Conservation (phyloP, 2,888 invertebrate genomes). For the Deilephila porcellus region DNA sequence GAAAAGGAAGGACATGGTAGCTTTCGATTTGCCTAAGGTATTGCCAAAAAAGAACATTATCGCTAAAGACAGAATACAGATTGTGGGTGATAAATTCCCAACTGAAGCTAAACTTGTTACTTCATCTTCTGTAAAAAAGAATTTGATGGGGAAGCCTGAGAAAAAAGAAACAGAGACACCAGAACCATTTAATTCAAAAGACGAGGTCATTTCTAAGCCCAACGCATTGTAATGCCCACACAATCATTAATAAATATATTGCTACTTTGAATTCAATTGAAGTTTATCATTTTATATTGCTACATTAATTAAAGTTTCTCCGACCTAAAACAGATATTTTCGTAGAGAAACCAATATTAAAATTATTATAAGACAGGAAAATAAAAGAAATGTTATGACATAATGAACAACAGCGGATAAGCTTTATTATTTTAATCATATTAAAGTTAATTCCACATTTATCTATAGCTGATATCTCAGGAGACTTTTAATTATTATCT, state of each 20-base stretch:
- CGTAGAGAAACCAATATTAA: too few species aligned
- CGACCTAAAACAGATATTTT: too few species aligned
- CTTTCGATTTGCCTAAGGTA: slow-evolving; percentile 42
- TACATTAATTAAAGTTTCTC: too few species aligned
- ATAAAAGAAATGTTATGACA: too few species aligned
- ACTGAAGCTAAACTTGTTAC: slow-evolving; percentile 53
- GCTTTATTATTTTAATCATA: too few species aligned
- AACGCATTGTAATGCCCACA: slow-evolving; percentile 41
- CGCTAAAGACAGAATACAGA: slow-evolving; percentile 56
- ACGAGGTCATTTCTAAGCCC: slow-evolving; percentile 42
- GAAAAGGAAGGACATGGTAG: slow-evolving; percentile 56
- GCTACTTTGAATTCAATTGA: neutral
- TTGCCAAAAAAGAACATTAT: slow-evolving; percentile 46
- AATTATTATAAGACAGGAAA: too few species aligned
- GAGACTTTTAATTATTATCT: too few species aligned
- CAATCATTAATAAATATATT: slow-evolving; percentile 14
- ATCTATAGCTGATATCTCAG: too few species aligned
- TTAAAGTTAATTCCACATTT: too few species aligned
- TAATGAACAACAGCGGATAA: too few species aligned
- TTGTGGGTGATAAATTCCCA: slow-evolving; percentile 64
- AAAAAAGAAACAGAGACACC: slow-evolving; percentile 42
- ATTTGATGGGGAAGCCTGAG: slow-evolving; percentile 46
- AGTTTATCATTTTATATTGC: too few species aligned
- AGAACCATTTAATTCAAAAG: slow-evolving; percentile 42
- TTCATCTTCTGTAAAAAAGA: slow-evolving; percentile 60